phyloP scores from a whole-genome alignment of 2,888 invertebrate species.

The Cremastinae sp. region DNA sequence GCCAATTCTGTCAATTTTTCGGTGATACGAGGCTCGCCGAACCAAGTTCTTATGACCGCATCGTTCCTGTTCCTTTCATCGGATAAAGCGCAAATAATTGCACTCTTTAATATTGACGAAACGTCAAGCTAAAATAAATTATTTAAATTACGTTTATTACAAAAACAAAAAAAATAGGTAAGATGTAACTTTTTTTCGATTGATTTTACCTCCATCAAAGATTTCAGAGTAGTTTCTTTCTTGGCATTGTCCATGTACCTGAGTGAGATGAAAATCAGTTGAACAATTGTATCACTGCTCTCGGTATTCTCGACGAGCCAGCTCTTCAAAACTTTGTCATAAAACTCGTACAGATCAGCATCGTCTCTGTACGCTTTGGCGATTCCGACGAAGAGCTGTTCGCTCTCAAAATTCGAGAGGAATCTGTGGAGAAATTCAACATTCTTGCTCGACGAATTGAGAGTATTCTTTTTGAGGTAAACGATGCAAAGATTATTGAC shows the following conservation, averaged over 20 bases:
- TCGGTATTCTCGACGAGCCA: slow-evolving; percentile 83
- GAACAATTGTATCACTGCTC: slow-evolving; percentile 82
- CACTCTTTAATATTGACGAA: slow-evolving; percentile 65
- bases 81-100: slow-evolving; percentile 76
- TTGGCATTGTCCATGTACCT: slow-evolving; percentile 82
- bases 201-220: slow-evolving; percentile 82
- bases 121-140: slow-evolving; percentile 69
- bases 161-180: not conserved
- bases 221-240: slow-evolving; percentile 82
- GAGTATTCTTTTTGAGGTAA: slow-evolving; percentile 83
- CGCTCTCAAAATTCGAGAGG: slow-evolving; percentile 83
- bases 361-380: slow-evolving; percentile 75
- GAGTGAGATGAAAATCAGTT: slow-evolving; percentile 85
- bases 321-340: slow-evolving; percentile 77
- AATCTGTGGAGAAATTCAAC: slow-evolving; percentile 82
- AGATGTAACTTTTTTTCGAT: not conserved
- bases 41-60: slow-evolving; percentile 80
- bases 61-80: slow-evolving; percentile 79
- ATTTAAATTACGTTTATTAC: slow-evolving; percentile 29
- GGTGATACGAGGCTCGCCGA: slow-evolving; percentile 79
- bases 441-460: slow-evolving; percentile 78
- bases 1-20: slow-evolving; percentile 79
- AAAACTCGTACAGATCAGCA: slow-evolving; percentile 76
- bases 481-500: slow-evolving; percentile 81
- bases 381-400: slow-evolving; percentile 81